Evolutionary conservation across 1,140 invertebrate species (phyloP).

Genomic region (Heliothis subflexa): DNA sequence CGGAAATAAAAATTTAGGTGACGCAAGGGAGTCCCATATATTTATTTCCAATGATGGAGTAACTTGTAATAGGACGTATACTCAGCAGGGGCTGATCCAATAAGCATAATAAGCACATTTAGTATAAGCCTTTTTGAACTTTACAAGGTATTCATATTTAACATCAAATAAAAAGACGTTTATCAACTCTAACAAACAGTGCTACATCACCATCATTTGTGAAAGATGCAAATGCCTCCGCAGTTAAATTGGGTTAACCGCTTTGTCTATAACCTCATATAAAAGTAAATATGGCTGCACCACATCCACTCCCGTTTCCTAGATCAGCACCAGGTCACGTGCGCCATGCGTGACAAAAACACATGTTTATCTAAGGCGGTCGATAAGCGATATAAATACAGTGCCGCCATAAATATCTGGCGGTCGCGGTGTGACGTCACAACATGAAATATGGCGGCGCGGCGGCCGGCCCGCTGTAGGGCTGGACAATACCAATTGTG

Average conservation of each 20-base stretch:
- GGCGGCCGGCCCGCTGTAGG: not conserved
- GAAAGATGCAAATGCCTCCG: not conserved
- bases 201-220: too few species aligned
- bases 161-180: too few species aligned
- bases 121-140: too few species aligned
- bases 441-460: constrained; percentile 24
- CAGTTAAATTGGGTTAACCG: too few species aligned
- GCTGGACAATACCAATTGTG: constrained; percentile 10
- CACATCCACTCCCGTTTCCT: not conserved
- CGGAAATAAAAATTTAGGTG: too few species aligned
- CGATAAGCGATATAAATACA: constrained; percentile 39
- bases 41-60: too few species aligned
- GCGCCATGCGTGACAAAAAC: constrained; percentile 20
- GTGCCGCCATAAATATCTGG: constrained; percentile 32
- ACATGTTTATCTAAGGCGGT: constrained; percentile 36
- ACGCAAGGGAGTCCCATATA: too few species aligned
- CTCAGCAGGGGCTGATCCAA: too few species aligned
- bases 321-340: not conserved
- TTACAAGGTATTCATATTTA: too few species aligned
- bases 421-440: constrained; percentile 24
- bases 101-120: too few species aligned
- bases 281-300: not conserved
- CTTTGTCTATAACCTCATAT: not conserved
- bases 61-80: too few species aligned
- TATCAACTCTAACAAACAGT: too few species aligned